phyloP scores from a whole-genome alignment of 37 sponge, comb jelly and placozoan genomes.

The Hormiphora californensis region DNA sequence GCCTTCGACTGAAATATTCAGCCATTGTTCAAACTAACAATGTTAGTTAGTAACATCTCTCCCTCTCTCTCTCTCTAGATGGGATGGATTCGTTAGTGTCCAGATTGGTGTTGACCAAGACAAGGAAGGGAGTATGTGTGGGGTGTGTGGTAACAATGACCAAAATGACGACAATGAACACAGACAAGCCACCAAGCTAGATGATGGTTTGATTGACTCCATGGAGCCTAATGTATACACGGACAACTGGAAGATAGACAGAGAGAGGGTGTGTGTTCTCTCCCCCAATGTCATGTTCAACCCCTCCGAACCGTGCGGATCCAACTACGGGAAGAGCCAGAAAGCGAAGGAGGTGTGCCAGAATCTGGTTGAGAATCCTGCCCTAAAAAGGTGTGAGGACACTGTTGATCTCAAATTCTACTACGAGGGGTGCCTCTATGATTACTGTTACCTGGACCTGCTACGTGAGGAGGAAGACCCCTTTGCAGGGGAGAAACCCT shows the following conservation, averaged over 20 bases:
- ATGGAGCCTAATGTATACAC: not conserved
- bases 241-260: slow-evolving; percentile 31
- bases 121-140: not conserved
- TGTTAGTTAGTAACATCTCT: too few relatives aligned
- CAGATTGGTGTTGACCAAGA: not conserved
- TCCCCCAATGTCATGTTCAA: not conserved
- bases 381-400: not conserved
- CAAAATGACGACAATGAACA: not conserved
- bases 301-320: not conserved
- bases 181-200: not conserved
- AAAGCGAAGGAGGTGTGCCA: not conserved
- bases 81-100: not conserved
- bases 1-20: too few relatives aligned
- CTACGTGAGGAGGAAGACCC: not conserved
- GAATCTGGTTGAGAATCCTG: not conserved
- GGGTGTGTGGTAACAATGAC: slow-evolving; percentile 34
- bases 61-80: too few relatives aligned
- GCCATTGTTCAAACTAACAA: too few relatives aligned
- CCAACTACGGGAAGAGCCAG: not conserved
- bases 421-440: slow-evolving; percentile 5
- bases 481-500: not conserved
- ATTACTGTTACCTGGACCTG: slow-evolving; percentile 12
- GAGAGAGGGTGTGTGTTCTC: not conserved
- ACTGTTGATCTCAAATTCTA: not conserved
- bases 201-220: not conserved